Evolutionary conservation across 1,140 invertebrate species (phyloP).

Genomic region (Papilio polyxenes): DNA sequence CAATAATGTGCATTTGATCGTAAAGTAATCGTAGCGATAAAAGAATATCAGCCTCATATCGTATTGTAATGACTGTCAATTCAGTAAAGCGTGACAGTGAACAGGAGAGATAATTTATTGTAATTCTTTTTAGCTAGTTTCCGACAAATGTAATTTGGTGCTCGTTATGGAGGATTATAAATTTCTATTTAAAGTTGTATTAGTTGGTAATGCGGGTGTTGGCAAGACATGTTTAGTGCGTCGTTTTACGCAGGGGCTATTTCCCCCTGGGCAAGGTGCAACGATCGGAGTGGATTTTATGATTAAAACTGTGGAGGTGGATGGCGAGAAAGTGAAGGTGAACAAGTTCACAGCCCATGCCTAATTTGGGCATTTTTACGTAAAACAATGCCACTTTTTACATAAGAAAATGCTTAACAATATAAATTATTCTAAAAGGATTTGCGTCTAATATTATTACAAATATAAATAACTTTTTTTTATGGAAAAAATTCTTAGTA

Average conservation of each 20-base stretch:
- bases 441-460: too few relatives aligned
- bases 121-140: slow-evolving; percentile 57
- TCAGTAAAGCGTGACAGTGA: slow-evolving; percentile 74
- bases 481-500: too few relatives aligned
- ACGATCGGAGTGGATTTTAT: slow-evolving; percentile 99
- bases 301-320: slow-evolving; percentile 99
- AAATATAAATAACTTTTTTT: too few relatives aligned
- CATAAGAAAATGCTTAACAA: neutral
- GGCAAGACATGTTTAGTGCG: slow-evolving; percentile 96
- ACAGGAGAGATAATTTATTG: slow-evolving; percentile 60
- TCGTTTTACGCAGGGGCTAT: slow-evolving; percentile 94
- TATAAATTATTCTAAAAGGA: neutral
- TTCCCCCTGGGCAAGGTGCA: slow-evolving; percentile 98
- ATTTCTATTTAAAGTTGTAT: slow-evolving; percentile 98
- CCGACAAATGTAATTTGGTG: slow-evolving; percentile 70
- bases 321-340: slow-evolving; percentile 99
- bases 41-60: slow-evolving; percentile 59
- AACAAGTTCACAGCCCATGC: slow-evolving; percentile 34
- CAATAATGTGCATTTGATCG: slow-evolving; percentile 62
- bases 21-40: slow-evolving; percentile 58
- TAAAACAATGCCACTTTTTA: neutral
- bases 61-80: slow-evolving; percentile 64
- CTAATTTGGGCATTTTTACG: slow-evolving; percentile 26
- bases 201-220: slow-evolving; percentile 97
- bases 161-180: slow-evolving; percentile 97